Evolutionary conservation across 2,113 vertebrate species (phyloP).

Genomic region (Bubo blakistoni): DNA sequence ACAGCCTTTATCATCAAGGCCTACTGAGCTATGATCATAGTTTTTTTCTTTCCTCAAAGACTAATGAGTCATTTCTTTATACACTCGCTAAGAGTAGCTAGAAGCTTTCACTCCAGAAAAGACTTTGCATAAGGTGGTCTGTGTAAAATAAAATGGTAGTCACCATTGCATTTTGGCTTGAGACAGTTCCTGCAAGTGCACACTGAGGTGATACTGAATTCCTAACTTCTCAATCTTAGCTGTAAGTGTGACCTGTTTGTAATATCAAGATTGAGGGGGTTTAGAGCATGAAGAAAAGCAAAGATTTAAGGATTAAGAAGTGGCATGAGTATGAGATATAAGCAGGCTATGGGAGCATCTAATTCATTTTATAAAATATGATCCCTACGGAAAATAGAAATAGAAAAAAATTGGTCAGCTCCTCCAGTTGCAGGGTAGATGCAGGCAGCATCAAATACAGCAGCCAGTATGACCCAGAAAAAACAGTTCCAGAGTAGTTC

Average conservation of each 20-base stretch:
- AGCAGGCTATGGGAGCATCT: not conserved
- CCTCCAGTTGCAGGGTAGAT: not conserved
- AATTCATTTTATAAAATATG: not conserved
- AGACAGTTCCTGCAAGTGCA: not conserved
- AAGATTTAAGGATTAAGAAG: not conserved
- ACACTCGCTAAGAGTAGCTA: not conserved
- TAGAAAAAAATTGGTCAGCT: not conserved
- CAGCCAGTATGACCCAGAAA: not conserved
- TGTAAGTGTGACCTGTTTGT: not conserved
- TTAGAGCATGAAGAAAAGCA: not conserved
- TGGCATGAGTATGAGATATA: not conserved
- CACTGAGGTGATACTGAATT: not conserved
- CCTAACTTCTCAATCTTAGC: not conserved
- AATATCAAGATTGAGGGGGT: not conserved
- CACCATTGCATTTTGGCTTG: not conserved
- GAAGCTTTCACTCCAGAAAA: not conserved
- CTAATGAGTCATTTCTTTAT: not conserved
- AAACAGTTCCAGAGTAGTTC: not conserved
- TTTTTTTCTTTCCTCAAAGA: not conserved
- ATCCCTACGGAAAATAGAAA: not conserved
- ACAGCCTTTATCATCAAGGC: not conserved
- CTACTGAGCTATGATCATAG: not conserved
- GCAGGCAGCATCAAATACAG: not conserved
- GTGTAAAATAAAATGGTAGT: not conserved
- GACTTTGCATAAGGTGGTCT: not conserved